Evolutionary conservation across 1,140 invertebrate species (phyloP), one percentile per base, ranked within the genome.

Genomic region (Pachypsylla venusta): DNA sequence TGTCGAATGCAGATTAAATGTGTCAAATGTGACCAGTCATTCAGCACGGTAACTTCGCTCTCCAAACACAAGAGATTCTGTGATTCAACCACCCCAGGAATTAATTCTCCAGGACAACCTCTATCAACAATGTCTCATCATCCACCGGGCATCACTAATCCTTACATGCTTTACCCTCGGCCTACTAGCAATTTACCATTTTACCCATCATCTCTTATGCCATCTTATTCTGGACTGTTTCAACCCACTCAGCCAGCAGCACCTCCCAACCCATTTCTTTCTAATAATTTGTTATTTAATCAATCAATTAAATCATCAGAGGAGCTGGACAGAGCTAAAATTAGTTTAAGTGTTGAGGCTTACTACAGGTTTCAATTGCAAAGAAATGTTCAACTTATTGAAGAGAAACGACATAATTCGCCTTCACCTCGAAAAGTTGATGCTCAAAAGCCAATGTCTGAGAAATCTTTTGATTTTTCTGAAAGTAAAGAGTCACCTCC

Each of bases 1-100:
- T 91, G 89, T 69, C 82, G 89, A 64, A 83, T 83, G 73, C 80
- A 88, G 70, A 87, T 90, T 63, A 90, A 93, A 74, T 97, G 93
- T 74, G 80, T 79, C 64, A 93, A 93, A 77, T 98, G 93, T 70
- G 82, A 84, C 7, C 88, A 95, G 68, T 83, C 85, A 16, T 97
- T 96, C 74, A 86, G 82, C 28, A 93, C 91, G 0, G 80, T 85
- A 12, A 90, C 90, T 1, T 91, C 84, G 27, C 74, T 86, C 54
- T 80, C 85, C 25, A 89, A 90, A 68, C 86, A 91, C 71, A 88
- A 88, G 71, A 75, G 86, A 62, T 89, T 87, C 68, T 90, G 87
- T 68, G 87, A 89, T 66, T 80, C 83, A 0, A 80, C 64, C 25
- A 60, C 53, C n/a, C 54, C 60, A n/a, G 48, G 57, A 19, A 42